phyloP scores from a whole-genome alignment of 2,888 invertebrate genomes.

The Rambutsinella grinnellia region DNA sequence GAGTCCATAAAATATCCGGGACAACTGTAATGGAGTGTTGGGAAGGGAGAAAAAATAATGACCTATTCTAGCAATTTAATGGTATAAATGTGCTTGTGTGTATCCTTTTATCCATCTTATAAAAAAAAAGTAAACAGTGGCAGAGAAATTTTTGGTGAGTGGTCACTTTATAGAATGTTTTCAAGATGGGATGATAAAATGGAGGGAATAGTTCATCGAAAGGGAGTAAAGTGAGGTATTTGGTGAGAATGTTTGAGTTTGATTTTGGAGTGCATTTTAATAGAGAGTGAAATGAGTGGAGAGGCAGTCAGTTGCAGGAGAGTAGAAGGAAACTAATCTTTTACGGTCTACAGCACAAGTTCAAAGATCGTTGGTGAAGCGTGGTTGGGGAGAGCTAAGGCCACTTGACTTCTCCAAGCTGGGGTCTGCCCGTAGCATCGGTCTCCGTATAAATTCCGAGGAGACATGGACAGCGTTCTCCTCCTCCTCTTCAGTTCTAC shows the following conservation, averaged over 20 bases:
- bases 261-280: too few species aligned
- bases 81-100: not conserved
- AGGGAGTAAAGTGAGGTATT: not conserved
- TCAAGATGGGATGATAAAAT: not conserved
- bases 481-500: not conserved
- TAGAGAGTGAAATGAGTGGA: conserved; percentile 3
- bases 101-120: not conserved
- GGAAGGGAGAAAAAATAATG: not conserved
- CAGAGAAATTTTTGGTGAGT: not conserved
- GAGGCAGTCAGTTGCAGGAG: not conserved
- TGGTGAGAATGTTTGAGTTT: too few species aligned
- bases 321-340: not conserved
- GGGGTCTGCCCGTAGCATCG: not conserved
- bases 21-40: not conserved
- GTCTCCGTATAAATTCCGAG: not conserved
- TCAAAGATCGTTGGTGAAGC: too few species aligned
- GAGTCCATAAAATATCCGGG: too few species aligned
- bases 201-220: conserved; percentile 1
- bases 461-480: not conserved
- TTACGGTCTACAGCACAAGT: too few species aligned
- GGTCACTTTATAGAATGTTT: not conserved
- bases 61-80: not conserved
- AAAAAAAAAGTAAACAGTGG: not conserved
- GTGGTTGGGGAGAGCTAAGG: not conserved
- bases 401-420: not conserved